Percentiles rank a stretch among this genome's conserved stretches.
Conservation (phyloP, 2,888 invertebrate genomes). For the Drosophila eohydei region DNA sequence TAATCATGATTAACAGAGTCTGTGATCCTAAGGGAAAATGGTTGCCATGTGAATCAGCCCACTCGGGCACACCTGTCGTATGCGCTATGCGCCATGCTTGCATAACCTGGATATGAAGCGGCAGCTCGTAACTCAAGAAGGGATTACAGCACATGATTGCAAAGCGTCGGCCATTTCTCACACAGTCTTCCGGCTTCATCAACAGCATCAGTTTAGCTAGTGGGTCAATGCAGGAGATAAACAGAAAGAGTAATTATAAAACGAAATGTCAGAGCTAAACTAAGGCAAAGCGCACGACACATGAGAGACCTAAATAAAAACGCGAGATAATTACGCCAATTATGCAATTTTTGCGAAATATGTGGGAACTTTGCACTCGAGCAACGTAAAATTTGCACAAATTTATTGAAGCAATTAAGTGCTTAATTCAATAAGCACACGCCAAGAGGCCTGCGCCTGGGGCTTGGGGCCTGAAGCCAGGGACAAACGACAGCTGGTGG, state of each 20-base stretch:
- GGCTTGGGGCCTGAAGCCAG: background rate
- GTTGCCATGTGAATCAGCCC: slow-evolving; percentile 33
- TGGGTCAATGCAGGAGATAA: slow-evolving; percentile 59
- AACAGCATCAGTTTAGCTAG: slow-evolving; percentile 31
- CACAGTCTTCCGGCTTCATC: slow-evolving; percentile 27
- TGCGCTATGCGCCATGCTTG: slow-evolving; percentile 41
- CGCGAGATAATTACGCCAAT: slow-evolving; percentile 74
- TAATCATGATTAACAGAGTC: slow-evolving; percentile 72
- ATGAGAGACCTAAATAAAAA: slow-evolving; percentile 43
- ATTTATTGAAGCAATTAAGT: slow-evolving; percentile 77
- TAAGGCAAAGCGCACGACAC: slow-evolving; percentile 6
- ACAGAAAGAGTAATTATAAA: slow-evolving; percentile 59
- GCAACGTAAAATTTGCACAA: slow-evolving; percentile 61
- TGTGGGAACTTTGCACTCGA: slow-evolving; percentile 69
- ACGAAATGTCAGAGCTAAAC: slow-evolving; percentile 48
- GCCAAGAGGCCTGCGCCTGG: background rate
- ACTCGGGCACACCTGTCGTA: slow-evolving; percentile 54
- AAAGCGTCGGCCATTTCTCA: slow-evolving; percentile 58
- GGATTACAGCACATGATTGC: slow-evolving; percentile 48
- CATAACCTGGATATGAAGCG: slow-evolving; percentile 21
- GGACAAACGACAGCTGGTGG: slow-evolving; percentile 29
- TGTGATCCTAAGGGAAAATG: slow-evolving; percentile 19
- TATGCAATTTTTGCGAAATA: slow-evolving; percentile 59
- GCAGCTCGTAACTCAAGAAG: slow-evolving; percentile 23
- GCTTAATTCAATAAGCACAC: slow-evolving; percentile 67